A percentile compares a stretch with the other conserved stretches of the same genome.
Conservation (phyloP, 2,888 invertebrate species). For the Erebia epiphron region DNA sequence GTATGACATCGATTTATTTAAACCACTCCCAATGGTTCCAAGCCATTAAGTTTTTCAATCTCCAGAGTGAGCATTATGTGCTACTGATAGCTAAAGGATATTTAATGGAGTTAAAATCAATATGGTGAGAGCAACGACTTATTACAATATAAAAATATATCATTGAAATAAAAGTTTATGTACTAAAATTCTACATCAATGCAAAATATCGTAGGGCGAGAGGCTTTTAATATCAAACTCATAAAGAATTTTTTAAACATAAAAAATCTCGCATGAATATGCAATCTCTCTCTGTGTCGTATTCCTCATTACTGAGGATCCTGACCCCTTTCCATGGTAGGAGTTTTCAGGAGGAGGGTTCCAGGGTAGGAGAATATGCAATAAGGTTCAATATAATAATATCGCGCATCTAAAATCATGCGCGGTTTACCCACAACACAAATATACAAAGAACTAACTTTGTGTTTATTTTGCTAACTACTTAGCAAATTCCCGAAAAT, state of each 20-base stretch:
- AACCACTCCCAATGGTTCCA: constrained; percentile 75
- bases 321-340: no score
- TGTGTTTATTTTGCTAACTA: no score
- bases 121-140: not conserved
- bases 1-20: constrained; percentile 78
- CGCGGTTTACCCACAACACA: not conserved
- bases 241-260: not conserved
- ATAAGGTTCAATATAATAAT: no score
- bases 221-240: not conserved
- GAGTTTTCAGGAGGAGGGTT: no score
- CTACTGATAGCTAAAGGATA: constrained; percentile 59
- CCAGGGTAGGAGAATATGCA: no score
- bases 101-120: constrained; percentile 48
- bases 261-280: not conserved
- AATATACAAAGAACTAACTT: not conserved
- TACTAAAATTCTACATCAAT: no score
- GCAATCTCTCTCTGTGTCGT: no score
- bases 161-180: no score
- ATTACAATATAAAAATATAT: no score
- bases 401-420: no score
- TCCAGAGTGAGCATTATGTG: constrained; percentile 69
- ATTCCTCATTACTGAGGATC: no score
- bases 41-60: constrained; percentile 79
- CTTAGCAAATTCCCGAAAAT: constrained; percentile 40
- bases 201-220: no score